Evolutionary conservation across 2,797 vertebrate species (phyloP).

Genomic region (Rhinogobio ventralis): DNA sequence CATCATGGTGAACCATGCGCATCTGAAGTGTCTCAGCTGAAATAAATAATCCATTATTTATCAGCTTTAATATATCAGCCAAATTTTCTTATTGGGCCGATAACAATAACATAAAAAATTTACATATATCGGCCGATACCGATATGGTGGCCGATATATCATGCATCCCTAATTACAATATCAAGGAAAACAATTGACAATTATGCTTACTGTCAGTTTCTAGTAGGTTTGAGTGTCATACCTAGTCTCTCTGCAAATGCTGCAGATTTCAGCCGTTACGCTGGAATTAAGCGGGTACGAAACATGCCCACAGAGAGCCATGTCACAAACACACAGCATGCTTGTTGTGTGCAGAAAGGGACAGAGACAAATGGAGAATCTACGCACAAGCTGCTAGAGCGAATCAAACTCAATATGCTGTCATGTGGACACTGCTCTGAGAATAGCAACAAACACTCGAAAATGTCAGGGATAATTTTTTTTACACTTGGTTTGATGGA

Average conservation of each 20-base stretch:
- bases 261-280: neutral
- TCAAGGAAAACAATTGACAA: neutral
- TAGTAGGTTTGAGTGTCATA: neutral
- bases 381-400: conserved; percentile 3
- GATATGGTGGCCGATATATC: too few species aligned
- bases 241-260: neutral
- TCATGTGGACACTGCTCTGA: neutral
- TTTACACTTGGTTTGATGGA: neutral
- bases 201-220: neutral
- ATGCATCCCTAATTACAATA: neutral
- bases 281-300: neutral
- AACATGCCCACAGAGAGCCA: conserved; percentile 23
- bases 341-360: conserved; percentile 21
- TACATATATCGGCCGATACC: too few species aligned
- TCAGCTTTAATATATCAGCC: too few species aligned
- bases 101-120: too few species aligned
- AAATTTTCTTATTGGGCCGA: too few species aligned
- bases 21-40: too few species aligned
- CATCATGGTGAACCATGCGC: too few species aligned
- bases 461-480: neutral
- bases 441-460: conserved; percentile 7
- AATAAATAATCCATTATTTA: too few species aligned
- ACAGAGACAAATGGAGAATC: neutral
- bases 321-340: conserved; percentile 3
- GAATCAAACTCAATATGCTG: neutral